Evolutionary conservation across 2,888 invertebrate genomes (phyloP), one percentile per base, ranked within the genome.

Genomic region (Drosophila macrospina): DNA sequence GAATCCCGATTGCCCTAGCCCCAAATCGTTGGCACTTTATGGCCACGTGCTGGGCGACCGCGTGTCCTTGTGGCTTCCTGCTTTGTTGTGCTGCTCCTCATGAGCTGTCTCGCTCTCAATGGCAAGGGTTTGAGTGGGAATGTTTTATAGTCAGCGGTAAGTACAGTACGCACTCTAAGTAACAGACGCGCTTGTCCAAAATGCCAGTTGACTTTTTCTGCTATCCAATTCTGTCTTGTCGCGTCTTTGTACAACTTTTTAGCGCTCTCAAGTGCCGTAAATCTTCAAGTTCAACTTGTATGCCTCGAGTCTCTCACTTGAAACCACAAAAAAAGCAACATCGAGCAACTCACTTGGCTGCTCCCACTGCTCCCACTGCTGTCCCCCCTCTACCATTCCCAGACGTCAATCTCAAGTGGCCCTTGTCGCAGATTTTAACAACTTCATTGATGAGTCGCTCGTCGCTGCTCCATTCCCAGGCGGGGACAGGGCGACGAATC

Each of bases 371-470:
- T 74, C 69, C 69, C 69, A 54, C 59, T 52, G 51, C 28, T 4
- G 45, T 28, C 62, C n/a, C n/a, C n/a, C n/a, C n/a, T 59, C 52
- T 36, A 56, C 62, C 62, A 68, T 37, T 56, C 54, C 42, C 54
- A 63, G 64, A 56, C 64, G 80, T 69, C 87, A 80, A 73, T 73
- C 78, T 80, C 76, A 69, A 85, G 84, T 78, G 84, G 71, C 81
- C 84, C 88, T 88, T 80, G 84, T 76, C 80, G 86, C 69, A 56
- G 72, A 73, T 80, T 86, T 85, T 77, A 84, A 84, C 83, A 78
- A 80, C 83, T 86, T 88, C 70, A 84, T 84, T 83, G 80, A 74
- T 63, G 74, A 66, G 34, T 59, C 68, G 55, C 44, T 45, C 26
- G 30, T 20, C 36, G 41, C n/a, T 30, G 10, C 37, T 55, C 42